phyloP scores from a whole-genome alignment of 1,140 invertebrate genomes.

The Schmidtea mediterranea region DNA sequence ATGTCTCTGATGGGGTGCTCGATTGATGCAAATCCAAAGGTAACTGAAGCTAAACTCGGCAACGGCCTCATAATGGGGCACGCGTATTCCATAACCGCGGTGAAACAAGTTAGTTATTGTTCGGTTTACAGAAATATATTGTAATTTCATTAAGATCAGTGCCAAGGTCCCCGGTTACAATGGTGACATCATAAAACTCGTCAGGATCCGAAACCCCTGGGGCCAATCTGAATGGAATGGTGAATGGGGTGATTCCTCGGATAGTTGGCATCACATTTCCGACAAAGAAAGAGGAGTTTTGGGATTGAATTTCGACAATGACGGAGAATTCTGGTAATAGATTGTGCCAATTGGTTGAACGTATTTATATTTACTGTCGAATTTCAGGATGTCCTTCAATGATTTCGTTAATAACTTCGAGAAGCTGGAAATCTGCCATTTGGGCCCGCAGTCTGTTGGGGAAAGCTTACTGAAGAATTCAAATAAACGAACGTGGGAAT shows the following conservation, averaged over 20 bases:
- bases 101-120: conserved; percentile 30
- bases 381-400: conserved; percentile 3
- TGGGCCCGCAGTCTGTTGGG: conserved; percentile 29
- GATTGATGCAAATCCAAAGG: conserved; percentile 31
- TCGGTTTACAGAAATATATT: no score
- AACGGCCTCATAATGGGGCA: conserved; percentile 72
- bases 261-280: conserved; percentile 71
- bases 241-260: conserved; percentile 20
- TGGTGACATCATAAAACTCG: conserved; percentile 34
- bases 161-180: background rate
- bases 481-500: conserved; percentile 44
- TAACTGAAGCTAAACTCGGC: conserved; percentile 53
- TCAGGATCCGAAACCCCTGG: conserved; percentile 71
- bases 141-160: conserved; percentile 30
- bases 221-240: conserved; percentile 86
- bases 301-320: conserved; percentile 62
- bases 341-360: no score
- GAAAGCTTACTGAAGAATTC: conserved; percentile 30
- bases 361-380: no score
- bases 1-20: conserved; percentile 86
- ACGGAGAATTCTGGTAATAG: conserved; percentile 81
- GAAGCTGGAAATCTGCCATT: conserved; percentile 9
- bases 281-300: conserved; percentile 59
- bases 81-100: conserved; percentile 61
- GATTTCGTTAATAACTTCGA: conserved; percentile 6